Evolutionary conservation across 2,888 invertebrate species (phyloP).

Genomic region (Spodoptera picta): DNA sequence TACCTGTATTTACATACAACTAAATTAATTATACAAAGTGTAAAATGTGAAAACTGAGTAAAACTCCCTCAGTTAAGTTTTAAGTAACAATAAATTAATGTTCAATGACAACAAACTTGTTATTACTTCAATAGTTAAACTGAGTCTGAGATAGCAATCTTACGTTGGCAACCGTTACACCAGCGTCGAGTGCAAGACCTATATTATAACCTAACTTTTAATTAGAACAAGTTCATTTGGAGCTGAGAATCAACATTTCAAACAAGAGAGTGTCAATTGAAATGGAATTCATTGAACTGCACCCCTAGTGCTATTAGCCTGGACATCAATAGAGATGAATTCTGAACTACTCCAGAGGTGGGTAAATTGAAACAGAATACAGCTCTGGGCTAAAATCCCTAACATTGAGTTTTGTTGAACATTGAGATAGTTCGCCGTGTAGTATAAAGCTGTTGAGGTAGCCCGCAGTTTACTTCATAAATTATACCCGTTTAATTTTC

Average conservation of each 20-base stretch:
- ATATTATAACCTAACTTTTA: conserved; percentile 27
- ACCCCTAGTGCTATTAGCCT: conserved; percentile 36
- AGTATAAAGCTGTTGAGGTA: conserved; percentile 18
- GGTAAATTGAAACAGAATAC: conserved; percentile 36
- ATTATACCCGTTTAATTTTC: conserved; percentile 27
- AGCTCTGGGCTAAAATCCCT: conserved; percentile 31
- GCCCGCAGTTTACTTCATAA: conserved; percentile 30
- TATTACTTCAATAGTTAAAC: conserved; percentile 7
- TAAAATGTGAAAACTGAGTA: too few species aligned
- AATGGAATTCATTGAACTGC: conserved; percentile 38
- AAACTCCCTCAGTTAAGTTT: background rate
- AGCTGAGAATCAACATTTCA: conserved; percentile 27
- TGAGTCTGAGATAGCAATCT: conserved; percentile 13
- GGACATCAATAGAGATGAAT: conserved; percentile 23
- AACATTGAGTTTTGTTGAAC: conserved; percentile 40
- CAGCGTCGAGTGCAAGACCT: conserved; percentile 5
- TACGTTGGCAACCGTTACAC: conserved; percentile 4
- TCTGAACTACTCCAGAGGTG: conserved; percentile 30
- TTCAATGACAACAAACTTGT: conserved; percentile 5
- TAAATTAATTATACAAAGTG: too few species aligned
- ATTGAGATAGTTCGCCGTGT: conserved; percentile 27
- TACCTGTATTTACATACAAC: too few species aligned
- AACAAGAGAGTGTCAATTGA: conserved; percentile 39
- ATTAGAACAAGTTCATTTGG: conserved; percentile 38
- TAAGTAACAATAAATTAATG: background rate